phyloP scores from a whole-genome alignment of 2,888 invertebrate species.

The Drosophila seclusa region DNA sequence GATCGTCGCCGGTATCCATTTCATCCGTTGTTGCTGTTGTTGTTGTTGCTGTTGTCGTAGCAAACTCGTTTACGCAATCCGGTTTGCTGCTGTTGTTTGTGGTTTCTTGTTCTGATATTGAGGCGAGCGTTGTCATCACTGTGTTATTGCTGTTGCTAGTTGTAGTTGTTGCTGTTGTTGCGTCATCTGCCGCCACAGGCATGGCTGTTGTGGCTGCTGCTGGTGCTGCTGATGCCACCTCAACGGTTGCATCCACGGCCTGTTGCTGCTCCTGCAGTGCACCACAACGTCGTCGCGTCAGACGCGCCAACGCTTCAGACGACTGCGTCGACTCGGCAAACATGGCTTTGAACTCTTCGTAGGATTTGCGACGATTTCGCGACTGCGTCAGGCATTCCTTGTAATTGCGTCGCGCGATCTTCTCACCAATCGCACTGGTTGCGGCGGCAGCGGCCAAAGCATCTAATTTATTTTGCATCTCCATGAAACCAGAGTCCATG shows the following conservation, averaged over 20 bases:
- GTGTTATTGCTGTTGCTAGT: constrained; percentile 40
- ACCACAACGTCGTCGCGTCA: constrained; percentile 63
- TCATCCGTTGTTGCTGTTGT: constrained; percentile 58
- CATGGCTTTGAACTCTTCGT: constrained; percentile 85
- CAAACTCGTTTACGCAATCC: constrained; percentile 80
- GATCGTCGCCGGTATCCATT: constrained; percentile 80
- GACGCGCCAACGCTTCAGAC: constrained; percentile 38
- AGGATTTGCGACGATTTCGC: constrained; percentile 85
- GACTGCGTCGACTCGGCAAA: constrained; percentile 66
- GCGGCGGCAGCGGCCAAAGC: constrained; percentile 61
- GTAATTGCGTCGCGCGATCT: constrained; percentile 82
- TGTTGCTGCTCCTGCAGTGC: constrained; percentile 65
- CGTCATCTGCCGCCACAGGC: constrained; percentile 56
- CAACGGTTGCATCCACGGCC: constrained; percentile 30
- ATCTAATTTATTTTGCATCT: constrained; percentile 84
- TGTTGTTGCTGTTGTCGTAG: constrained; percentile 21
- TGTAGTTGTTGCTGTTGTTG: constrained; percentile 52
- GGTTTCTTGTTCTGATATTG: constrained; percentile 83
- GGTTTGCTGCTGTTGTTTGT: constrained; percentile 64
- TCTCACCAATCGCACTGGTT: constrained; percentile 63
- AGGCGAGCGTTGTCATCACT: constrained; percentile 74
- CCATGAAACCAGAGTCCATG: constrained; percentile 85
- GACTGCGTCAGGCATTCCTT: constrained; percentile 85
- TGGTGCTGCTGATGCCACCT: constrained; percentile 20
- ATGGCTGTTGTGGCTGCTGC: constrained; percentile 16